phyloP scores from a whole-genome alignment of 2,797 vertebrate genomes.

The Picus viridis region DNA sequence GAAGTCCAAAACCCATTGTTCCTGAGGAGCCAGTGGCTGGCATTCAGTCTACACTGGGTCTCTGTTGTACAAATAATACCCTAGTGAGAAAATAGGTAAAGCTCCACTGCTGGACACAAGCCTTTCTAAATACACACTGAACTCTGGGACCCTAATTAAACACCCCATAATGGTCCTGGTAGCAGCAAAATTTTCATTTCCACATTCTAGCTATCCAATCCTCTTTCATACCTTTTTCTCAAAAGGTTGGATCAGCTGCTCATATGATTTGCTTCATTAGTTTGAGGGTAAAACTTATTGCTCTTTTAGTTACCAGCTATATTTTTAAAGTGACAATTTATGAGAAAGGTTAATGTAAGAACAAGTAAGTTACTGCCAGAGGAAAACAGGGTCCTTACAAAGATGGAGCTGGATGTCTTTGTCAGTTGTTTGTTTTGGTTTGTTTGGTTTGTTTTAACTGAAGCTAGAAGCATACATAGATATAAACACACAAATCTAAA shows the following conservation, averaged over 20 bases:
- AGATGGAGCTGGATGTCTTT: neutral
- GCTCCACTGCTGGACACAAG: neutral
- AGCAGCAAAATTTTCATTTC: neutral
- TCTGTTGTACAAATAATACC: neutral
- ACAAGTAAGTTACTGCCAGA: neutral
- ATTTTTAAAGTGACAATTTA: neutral
- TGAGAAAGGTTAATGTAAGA: neutral
- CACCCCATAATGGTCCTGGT: neutral
- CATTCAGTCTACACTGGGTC: neutral
- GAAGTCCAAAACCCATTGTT: constrained; percentile 17
- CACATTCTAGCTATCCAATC: neutral
- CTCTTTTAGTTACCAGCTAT: neutral
- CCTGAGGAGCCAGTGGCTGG: neutral
- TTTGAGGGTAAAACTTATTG: neutral
- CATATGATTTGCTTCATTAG: neutral
- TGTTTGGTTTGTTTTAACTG: neutral
- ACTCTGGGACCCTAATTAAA: neutral
- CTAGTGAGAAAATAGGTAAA: neutral
- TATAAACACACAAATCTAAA: neutral
- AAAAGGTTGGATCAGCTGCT: neutral
- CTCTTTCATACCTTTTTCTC: neutral
- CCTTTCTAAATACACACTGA: neutral
- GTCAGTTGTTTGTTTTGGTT: neutral
- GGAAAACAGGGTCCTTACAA: neutral
- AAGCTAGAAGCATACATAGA: neutral